Evolutionary conservation across 2,797 vertebrate genomes (phyloP).

Genomic region (Microctenopoma lineatum): DNA sequence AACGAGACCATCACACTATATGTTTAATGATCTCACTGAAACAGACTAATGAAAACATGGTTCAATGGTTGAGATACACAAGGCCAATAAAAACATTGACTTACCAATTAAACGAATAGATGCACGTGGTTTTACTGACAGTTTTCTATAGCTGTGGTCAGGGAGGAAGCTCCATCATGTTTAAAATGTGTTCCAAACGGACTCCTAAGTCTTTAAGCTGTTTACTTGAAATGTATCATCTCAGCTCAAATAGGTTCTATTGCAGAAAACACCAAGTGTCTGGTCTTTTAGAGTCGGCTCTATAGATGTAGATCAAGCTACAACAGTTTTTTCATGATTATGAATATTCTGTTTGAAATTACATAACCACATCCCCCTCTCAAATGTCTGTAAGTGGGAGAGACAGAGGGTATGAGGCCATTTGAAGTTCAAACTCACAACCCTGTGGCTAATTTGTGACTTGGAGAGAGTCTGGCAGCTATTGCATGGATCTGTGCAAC

Average conservation of each 20-base stretch:
- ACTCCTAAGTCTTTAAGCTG: conserved; percentile 11
- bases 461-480: conserved; percentile 28
- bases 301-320: background rate
- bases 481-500: conserved; percentile 24
- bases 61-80: conserved; percentile 10
- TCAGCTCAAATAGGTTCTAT: background rate
- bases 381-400: conserved; percentile 26
- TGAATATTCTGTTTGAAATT: conserved; percentile 27
- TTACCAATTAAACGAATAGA: conserved; percentile 39
- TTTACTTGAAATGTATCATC: background rate
- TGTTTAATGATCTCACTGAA: conserved; percentile 4
- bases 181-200: conserved; percentile 11
- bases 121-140: conserved; percentile 16
- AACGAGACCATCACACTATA: background rate
- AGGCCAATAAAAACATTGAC: conserved; percentile 29
- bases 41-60: conserved; percentile 26
- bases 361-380: conserved; percentile 21
- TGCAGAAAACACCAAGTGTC: background rate
- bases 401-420: conserved; percentile 13
- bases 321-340: background rate
- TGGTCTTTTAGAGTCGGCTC: background rate
- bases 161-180: conserved; percentile 22
- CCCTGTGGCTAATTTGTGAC: conserved; percentile 32
- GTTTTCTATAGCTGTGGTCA: conserved; percentile 19
- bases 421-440: conserved; percentile 46